These are phyloP conservation scores for Tetragnatha versicolor DNA, from an alignment of 1,140 invertebrate species.

Conservation along the genomic window DNA sequence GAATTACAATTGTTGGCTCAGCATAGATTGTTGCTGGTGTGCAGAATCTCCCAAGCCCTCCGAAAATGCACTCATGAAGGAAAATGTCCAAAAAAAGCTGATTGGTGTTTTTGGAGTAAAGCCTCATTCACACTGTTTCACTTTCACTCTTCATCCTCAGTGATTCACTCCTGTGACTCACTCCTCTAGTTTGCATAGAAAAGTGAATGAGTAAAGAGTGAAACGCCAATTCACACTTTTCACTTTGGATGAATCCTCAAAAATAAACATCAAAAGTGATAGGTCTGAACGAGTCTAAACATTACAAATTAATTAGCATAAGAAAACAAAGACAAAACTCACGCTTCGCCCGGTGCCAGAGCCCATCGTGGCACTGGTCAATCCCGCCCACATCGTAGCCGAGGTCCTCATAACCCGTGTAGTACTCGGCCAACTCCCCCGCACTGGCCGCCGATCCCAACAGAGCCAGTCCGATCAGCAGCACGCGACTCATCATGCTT, in stretches of 20 bases:
- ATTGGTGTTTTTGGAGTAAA: neutral
- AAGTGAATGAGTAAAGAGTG: neutral
- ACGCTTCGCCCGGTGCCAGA: slow-evolving; percentile 23
- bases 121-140: neutral
- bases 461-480: neutral
- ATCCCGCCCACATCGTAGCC: slow-evolving; percentile 8
- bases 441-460: neutral
- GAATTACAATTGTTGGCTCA: too few relatives aligned
- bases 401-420: slow-evolving; percentile 16
- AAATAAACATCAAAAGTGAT: neutral
- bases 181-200: neutral
- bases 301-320: neutral
- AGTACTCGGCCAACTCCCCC: slow-evolving; percentile 1
- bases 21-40: too few relatives aligned
- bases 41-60: too few relatives aligned
- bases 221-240: neutral
- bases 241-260: neutral
- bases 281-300: neutral
- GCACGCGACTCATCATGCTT: neutral
- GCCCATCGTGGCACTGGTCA: slow-evolving; percentile 4
- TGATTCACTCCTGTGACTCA: too few relatives aligned
- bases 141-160: neutral
- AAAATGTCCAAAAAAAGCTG: too few relatives aligned
- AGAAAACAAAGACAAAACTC: neutral
- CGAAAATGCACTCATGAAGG: neutral